Base-by-base conservation (phyloP, 2,113 vertebrate species). In the Ramphastos sulfuratus region DNA sequence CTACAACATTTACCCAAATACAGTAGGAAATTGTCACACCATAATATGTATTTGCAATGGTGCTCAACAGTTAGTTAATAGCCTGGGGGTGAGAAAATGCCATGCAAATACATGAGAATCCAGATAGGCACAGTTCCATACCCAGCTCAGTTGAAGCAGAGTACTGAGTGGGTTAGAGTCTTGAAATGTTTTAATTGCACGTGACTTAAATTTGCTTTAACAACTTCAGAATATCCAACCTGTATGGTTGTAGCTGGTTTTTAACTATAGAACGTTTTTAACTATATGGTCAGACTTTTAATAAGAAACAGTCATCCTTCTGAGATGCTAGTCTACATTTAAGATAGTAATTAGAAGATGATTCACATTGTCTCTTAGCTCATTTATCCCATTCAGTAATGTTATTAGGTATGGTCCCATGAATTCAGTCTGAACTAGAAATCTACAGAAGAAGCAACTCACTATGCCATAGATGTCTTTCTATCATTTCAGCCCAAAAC, bases 21-120 rank as follows among this genome's bases (percentile, higher is more conserved):
- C 90, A 94, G 94, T 92, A 87, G 88, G 82, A 97, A 97, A 94
- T 92, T 91, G 95, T 95, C 91, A 93, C 46, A 87, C n/a, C 78
- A 46, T 67, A 93, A 90, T 84, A 94, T 86, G 83, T 84, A 63
- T 87, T 94, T 94, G 78, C 90, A 95, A 59, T 52, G 79, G 93
- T 87, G 85, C 85, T 95, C 89, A 94, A 69, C 86, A 89, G 56
- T 82, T 87, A 89, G 81, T 88, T 93, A 90, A 91, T 86, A 93
- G 79, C 75, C 15, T 72, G 50, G 54, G 50, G 55, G 54, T 55
- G 60, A 23, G 44, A 44, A 25, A 55, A 81, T 91, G 31, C 55
- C 60, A 14, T 6, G 15, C 16, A 78, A 72, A 58, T 39, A 42
- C 25, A 54, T 58, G 60, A 35, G 61, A 91, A 61, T 39, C 18